Evolutionary conservation across 2,888 invertebrate genomes (phyloP), one percentile per base, ranked within the genome.

Genomic region (Athalia circularis): DNA sequence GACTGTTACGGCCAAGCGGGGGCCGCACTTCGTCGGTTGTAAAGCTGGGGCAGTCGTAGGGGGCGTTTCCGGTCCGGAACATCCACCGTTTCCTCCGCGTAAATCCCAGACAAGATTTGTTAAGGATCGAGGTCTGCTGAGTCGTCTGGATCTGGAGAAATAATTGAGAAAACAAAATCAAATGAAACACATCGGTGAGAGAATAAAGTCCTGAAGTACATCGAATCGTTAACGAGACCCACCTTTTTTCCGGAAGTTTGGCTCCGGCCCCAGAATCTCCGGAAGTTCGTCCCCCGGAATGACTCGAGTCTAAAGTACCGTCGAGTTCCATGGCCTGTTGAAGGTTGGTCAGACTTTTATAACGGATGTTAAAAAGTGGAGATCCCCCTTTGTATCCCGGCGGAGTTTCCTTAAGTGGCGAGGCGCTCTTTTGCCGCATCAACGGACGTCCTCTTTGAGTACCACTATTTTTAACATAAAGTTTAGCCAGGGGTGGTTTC

Each of bases 241-340:
- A 90, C 87, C 96, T 92, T 89, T 96, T 96, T 87, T 96, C 96
- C 77, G 96, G 96, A 86, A 96, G 92, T 88, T 96, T 96, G 5
- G 94, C 94, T 2, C 94, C 94, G 67, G 94, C 94, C 0, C 94
- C 94, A 4, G 96, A 96, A 90, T 96, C 97, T 3, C 96, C 96
- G 9, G 96, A 96, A 5, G 96, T 96, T 77, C 96, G 93, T 0
- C 96, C 96, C 54, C 96, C 97, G 47, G 96, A 96, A 91, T 96
- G 96, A 88, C 96, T 96, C 57, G 97, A 97, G 88, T 97, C 96
- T 82, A 97, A 92, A n/a, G 97, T 97, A 0, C 96, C 96, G 87
- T 95, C 95, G 59, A 95, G 91, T 89, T 91, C 92, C 91, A 91
- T 95, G 13, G 94, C 94, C 89, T 94, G 94, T 85, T 95, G 95